These are phyloP conservation scores for Caenorhabditis inopinata DNA, from an alignment of 1,140 invertebrate species.

Conservation along the genomic window DNA sequence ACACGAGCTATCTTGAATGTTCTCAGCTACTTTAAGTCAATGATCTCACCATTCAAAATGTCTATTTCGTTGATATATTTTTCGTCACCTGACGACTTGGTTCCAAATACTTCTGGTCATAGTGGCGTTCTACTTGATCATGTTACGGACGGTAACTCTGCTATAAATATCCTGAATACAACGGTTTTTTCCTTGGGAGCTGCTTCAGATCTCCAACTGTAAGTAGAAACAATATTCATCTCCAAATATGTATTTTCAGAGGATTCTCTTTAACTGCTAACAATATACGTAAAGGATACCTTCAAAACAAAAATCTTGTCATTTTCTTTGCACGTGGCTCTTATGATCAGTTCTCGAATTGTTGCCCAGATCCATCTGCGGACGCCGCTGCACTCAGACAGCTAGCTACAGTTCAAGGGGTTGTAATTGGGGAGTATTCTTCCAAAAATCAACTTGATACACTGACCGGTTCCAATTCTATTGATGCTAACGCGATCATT, in stretches of 20 bases:
- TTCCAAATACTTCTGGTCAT: background rate
- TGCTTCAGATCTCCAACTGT: constrained; percentile 32
- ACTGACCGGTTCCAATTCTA: constrained; percentile 12
- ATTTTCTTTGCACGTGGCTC: constrained; percentile 25
- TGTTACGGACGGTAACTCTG: background rate
- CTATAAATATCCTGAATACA: background rate
- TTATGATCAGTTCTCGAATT: background rate
- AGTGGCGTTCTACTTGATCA: background rate
- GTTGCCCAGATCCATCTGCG: background rate
- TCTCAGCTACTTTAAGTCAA: background rate
- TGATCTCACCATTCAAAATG: constrained; percentile 16
- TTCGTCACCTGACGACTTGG: constrained; percentile 13
- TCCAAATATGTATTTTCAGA: background rate
- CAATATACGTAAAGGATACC: background rate
- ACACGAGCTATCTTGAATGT: background rate
- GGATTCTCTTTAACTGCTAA: constrained; percentile 6
- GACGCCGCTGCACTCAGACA: background rate
- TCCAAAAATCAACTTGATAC: background rate
- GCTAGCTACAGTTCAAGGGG: constrained; percentile 26
- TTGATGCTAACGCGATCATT: constrained; percentile 32
- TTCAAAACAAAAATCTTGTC: constrained; percentile 20
- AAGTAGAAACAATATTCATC: no score
- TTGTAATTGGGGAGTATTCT: constrained; percentile 17
- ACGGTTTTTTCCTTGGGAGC: background rate
- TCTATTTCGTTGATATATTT: constrained; percentile 23